Evolutionary conservation across 2,888 invertebrate species (phyloP).

Genomic region (Eudemis profundana): DNA sequence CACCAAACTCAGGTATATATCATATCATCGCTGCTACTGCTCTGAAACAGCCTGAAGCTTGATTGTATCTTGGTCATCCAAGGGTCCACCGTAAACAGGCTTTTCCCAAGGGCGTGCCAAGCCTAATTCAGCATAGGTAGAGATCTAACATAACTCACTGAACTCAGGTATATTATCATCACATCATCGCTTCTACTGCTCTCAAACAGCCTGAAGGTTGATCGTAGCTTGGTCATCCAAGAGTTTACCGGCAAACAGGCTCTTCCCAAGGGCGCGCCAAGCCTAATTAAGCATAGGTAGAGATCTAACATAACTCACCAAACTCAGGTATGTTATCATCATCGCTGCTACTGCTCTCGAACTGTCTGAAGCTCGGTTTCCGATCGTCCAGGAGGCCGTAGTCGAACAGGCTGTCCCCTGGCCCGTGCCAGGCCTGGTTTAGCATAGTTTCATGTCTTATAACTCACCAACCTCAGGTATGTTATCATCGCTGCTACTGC

Average conservation of each 20-base stretch:
- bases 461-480: constrained; percentile 77
- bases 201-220: constrained; percentile 66
- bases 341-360: constrained; percentile 77
- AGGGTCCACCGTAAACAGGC: constrained; percentile 76
- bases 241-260: constrained; percentile 77
- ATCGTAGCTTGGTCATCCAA: constrained; percentile 62
- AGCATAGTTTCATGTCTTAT: no score
- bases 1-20: constrained; percentile 78
- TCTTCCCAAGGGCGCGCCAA: constrained; percentile 83
- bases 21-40: constrained; percentile 79
- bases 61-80: constrained; percentile 63
- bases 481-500: neutral
- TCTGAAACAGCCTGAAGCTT: constrained; percentile 67
- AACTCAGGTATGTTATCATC: constrained; percentile 77
- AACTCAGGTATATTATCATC: constrained; percentile 75
- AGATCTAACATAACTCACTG: constrained; percentile 62
- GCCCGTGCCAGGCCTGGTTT: constrained; percentile 76
- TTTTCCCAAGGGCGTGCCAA: constrained; percentile 83
- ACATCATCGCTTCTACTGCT: constrained; percentile 80
- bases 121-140: constrained; percentile 39
- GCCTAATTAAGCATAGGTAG: constrained; percentile 38
- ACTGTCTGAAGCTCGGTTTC: constrained; percentile 60
- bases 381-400: constrained; percentile 73
- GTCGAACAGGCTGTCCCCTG: constrained; percentile 77
- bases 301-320: constrained; percentile 63